These are phyloP conservation scores for Acanthacorydalis orientalis DNA, from an alignment of 2,888 invertebrate genomes.

Conservation along the genomic window DNA sequence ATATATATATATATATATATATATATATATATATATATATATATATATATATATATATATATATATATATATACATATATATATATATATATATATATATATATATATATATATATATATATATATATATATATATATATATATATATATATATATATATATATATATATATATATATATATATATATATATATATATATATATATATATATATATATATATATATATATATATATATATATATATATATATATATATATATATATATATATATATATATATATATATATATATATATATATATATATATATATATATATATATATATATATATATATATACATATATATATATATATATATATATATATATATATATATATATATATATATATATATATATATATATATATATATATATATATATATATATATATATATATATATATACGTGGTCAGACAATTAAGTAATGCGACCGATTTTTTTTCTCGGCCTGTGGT, in stretches of 20 bases:
- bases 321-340: slow-evolving; percentile 3
- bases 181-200: neutral
- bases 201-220: slow-evolving; percentile 5
- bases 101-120: no score
- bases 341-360: slow-evolving; percentile 1
- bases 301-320: slow-evolving; percentile 4
- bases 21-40: neutral
- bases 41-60: no score
- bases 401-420: slow-evolving; percentile 7
- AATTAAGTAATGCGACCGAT: no score
- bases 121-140: no score
- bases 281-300: slow-evolving; percentile 3
- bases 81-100: no score
- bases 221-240: slow-evolving; percentile 4
- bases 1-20: slow-evolving; percentile 8
- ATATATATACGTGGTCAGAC: no score
- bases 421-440: no score
- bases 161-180: slow-evolving; percentile 1
- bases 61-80: no score
- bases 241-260: slow-evolving; percentile 4
- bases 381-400: slow-evolving; percentile 9
- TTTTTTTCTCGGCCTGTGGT: no score
- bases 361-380: slow-evolving; percentile 7
- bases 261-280: slow-evolving; percentile 4
- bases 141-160: slow-evolving; percentile 11